Percentiles rank a stretch among this genome's conserved stretches.
Conservation (phyloP, 2,888 invertebrate genomes). For the Eledona agricola region DNA sequence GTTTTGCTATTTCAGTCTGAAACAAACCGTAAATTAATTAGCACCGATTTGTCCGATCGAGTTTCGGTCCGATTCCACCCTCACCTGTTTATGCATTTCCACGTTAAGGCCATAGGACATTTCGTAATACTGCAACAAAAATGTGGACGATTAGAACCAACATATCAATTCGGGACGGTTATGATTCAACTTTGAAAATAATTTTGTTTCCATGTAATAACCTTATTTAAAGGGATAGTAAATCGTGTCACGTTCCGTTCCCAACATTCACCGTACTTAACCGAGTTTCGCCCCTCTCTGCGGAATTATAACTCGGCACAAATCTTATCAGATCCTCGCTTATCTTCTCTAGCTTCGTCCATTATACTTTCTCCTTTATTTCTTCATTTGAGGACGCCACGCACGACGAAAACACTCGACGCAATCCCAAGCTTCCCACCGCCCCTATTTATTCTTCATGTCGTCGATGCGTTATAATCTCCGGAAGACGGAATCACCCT, state of each 20-base stretch:
- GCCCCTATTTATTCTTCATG: constrained; percentile 13
- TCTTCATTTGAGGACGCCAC: constrained; percentile 39
- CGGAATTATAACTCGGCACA: constrained; percentile 53
- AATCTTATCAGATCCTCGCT: constrained; percentile 53
- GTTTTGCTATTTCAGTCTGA: constrained; percentile 95
- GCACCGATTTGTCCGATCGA: not conserved
- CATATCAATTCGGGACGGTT: constrained; percentile 15
- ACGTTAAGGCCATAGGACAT: constrained; percentile 97
- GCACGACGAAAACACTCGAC: constrained; percentile 26
- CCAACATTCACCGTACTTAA: constrained; percentile 47
- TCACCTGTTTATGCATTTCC: constrained; percentile 97
- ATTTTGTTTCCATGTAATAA: constrained; percentile 58
- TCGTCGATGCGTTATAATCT: constrained; percentile 9
- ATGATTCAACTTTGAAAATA: constrained; percentile 48
- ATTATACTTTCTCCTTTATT: constrained; percentile 44
- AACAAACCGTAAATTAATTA: constrained; percentile 56
- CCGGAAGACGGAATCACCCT: not conserved
- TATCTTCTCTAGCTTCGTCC: constrained; percentile 48
- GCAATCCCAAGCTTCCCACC: not conserved
- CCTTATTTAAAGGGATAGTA: constrained; percentile 56
- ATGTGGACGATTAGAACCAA: constrained; percentile 39
- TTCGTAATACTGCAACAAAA: constrained; percentile 93
- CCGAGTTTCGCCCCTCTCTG: constrained; percentile 47
- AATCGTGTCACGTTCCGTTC: constrained; percentile 54
- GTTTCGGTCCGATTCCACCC: no score